These are phyloP conservation scores for Anolis carolinensis DNA, from an alignment of 2,113 vertebrate species.

Conservation along the genomic window DNA sequence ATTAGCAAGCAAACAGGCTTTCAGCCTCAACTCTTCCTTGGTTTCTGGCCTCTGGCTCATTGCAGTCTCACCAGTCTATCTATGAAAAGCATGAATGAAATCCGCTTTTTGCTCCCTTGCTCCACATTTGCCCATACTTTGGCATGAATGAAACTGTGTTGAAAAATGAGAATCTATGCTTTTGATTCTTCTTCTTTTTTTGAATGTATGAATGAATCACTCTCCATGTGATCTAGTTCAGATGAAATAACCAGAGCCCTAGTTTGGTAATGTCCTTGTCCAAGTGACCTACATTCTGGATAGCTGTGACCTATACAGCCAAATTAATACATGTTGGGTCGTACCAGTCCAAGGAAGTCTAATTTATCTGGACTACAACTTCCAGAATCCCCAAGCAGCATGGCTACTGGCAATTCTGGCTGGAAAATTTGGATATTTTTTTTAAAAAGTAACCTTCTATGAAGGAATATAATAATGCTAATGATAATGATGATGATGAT, in stretches of 20 bases:
- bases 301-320: not conserved
- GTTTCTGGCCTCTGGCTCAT: not conserved
- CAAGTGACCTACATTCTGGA: conserved; percentile 50
- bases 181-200: not conserved
- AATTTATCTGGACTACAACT: too few species aligned
- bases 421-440: not conserved
- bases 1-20: not conserved
- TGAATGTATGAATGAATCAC: conserved; percentile 13
- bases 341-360: too few species aligned
- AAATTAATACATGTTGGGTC: conserved; percentile 44
- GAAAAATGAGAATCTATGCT: not conserved
- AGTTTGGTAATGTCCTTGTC: not conserved
- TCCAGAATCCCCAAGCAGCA: too few species aligned
- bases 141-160: rapidly evolving
- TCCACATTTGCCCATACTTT: not conserved
- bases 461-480: conserved; percentile 5
- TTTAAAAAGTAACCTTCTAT: not conserved
- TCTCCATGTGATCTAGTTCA: not conserved
- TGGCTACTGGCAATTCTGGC: too few species aligned
- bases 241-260: not conserved
- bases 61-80: not conserved
- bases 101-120: not conserved
- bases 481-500: too few species aligned
- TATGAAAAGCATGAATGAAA: not conserved
- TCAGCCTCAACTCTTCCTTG: not conserved